Evolutionary conservation across 2,113 vertebrate species (phyloP), one percentile per base, ranked within the genome.

Genomic region (Pomatostomus ruficeps): DNA sequence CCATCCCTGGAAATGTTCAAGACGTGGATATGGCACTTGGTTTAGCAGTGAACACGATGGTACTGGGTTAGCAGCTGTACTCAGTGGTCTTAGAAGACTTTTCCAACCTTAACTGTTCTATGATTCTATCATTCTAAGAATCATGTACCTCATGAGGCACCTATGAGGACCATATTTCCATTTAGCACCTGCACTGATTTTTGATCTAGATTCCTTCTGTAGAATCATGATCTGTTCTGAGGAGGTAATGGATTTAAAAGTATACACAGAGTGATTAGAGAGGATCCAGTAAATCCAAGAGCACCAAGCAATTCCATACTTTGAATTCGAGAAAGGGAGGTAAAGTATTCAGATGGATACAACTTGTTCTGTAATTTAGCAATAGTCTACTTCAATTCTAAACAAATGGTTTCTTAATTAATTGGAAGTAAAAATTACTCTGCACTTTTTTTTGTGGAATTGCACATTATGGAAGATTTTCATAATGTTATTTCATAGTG

Each of bases 131-230:
- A 48, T 63, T 63, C 42, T 57, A 71, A 40, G 46, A 46, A 40
- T 59, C 49, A n/a, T 7, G 8, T 4, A 24, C 1, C 5, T 66
- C 1, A 0, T 38, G 40, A 46, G 33, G 25, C 14, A 59, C 21
- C 3, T 4, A 42, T 29, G 15, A 63, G 10, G n/a, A 72, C 14
- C 10, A 5, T n/a, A 31, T 62, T 52, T 80, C 22, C n/a, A 25
- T 68, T 68, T 17, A 36, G 13, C 8, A 26, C 11, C 38, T 66
- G 21, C 42, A 51, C 9, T 35, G 25, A 54, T 26, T 62, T 75
- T 77, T 65, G 4, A 7, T 22, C 33, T 63, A 73, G 38, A 65
- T 76, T 51, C 40, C 13, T 72, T 36, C 33, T 38, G 33, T 48
- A 43, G 35, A 83, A 51, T 55, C 22, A 55, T 3, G 1, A 55